A percentile compares a stretch with the other conserved stretches of the same genome.
These are phyloP conservation scores for Ormyrus rosae DNA, from an alignment of 2,888 invertebrate genomes.

Conservation along the genomic window DNA sequence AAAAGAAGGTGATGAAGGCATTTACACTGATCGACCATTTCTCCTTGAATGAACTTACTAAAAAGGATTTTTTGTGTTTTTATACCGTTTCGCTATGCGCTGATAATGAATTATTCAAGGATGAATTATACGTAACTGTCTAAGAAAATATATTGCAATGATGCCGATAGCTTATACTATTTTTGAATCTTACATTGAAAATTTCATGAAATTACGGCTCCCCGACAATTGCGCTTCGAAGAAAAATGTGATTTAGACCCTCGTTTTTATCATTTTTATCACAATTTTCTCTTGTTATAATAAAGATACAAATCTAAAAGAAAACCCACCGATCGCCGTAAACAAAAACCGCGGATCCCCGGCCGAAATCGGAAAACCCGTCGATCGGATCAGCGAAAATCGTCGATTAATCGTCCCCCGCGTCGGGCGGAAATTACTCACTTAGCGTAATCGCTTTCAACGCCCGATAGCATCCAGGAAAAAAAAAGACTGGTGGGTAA, in stretches of 20 bases:
- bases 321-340: no score
- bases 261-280: no score
- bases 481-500: no score
- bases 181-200: conserved; percentile 33
- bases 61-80: conserved; percentile 31
- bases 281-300: no score
- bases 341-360: no score
- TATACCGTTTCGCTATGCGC: conserved; percentile 26
- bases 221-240: not conserved
- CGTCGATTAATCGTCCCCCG: no score
- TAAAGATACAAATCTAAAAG: no score
- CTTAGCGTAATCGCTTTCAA: no score
- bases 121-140: conserved; percentile 24
- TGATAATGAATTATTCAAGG: conserved; percentile 49
- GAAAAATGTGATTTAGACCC: conserved; percentile 16
- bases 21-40: conserved; percentile 33
- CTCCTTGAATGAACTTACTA: conserved; percentile 20
- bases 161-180: conserved; percentile 30
- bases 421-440: no score
- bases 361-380: no score
- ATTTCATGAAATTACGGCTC: conserved; percentile 18
- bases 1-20: not conserved
- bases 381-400: no score
- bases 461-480: no score
- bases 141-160: conserved; percentile 42